Evolutionary conservation across 2,797 vertebrate species (phyloP).

Genomic region (Steatocranus sp.): DNA sequence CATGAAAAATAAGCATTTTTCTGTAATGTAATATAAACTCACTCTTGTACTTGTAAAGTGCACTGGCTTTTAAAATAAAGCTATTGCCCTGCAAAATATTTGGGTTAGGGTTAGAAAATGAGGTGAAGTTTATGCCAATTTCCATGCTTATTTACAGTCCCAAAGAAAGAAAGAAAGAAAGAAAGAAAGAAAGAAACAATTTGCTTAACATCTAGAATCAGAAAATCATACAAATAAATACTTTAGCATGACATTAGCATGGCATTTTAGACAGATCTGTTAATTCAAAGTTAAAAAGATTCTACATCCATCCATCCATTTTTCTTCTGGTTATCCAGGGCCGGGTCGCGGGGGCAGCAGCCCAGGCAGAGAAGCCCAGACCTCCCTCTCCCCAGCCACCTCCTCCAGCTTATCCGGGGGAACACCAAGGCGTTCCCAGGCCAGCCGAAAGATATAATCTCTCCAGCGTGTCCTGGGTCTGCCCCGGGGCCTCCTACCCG

Average conservation of each 20-base stretch:
- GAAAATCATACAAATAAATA: not conserved
- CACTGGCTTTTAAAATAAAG: not conserved
- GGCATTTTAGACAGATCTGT: not conserved
- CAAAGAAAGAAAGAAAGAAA: not conserved
- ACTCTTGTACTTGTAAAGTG: not conserved
- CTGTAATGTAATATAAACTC: not conserved
- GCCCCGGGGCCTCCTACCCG: no score
- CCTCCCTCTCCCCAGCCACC: fast-evolving
- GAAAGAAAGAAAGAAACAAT: fast-evolving
- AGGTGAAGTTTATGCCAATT: not conserved
- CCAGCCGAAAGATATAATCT: fast-evolving
- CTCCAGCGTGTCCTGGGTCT: fast-evolving
- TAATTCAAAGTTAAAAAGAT: not conserved
- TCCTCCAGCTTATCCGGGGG: not conserved
- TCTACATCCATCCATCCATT: not conserved
- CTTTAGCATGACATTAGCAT: not conserved
- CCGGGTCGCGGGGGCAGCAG: fast-evolving
- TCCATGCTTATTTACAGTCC: not conserved
- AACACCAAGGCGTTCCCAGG: not conserved
- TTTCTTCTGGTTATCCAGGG: fast-evolving
- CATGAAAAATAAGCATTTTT: not conserved
- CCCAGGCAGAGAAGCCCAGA: not conserved
- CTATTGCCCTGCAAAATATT: not conserved
- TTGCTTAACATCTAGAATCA: not conserved
- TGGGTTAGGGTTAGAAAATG: not conserved